phyloP scores from a whole-genome alignment of 2,113 vertebrate genomes.

The Pelecanoides urinatrix region DNA sequence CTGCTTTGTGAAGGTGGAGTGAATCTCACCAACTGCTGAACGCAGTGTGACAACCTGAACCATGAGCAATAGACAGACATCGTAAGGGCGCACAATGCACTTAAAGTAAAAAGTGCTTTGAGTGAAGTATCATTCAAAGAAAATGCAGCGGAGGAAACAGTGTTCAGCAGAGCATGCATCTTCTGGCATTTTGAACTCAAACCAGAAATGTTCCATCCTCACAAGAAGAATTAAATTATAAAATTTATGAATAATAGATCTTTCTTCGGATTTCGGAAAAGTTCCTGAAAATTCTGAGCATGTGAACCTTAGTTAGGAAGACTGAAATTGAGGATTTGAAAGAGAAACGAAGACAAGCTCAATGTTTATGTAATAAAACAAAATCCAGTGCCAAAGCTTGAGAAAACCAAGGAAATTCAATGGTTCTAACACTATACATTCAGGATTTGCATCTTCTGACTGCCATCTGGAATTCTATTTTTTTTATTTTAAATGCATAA shows the following conservation, averaged over 20 bases:
- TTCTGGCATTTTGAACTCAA: neutral
- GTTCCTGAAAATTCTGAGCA: neutral
- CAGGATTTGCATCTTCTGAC: neutral
- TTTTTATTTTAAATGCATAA: conserved; percentile 6
- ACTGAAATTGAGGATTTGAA: neutral
- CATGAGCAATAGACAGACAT: neutral
- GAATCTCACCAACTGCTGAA: neutral
- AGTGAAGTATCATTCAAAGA: neutral
- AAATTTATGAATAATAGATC: neutral
- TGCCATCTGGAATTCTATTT: neutral
- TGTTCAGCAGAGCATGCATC: neutral
- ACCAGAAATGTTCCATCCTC: neutral
- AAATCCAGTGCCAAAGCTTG: neutral
- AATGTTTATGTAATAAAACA: neutral
- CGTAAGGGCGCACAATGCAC: neutral
- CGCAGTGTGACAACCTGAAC: neutral
- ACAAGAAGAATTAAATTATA: neutral
- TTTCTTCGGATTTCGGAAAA: neutral
- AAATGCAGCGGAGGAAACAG: neutral
- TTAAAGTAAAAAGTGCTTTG: neutral
- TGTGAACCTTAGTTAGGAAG: neutral
- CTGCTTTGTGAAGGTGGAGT: neutral
- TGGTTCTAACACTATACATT: neutral
- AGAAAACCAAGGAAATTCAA: neutral
- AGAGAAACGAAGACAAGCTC: neutral